Evolutionary conservation across 2,113 vertebrate genomes (phyloP), one percentile per base, ranked within the genome.

Genomic region (Tretioscincus oriximinensis): DNA sequence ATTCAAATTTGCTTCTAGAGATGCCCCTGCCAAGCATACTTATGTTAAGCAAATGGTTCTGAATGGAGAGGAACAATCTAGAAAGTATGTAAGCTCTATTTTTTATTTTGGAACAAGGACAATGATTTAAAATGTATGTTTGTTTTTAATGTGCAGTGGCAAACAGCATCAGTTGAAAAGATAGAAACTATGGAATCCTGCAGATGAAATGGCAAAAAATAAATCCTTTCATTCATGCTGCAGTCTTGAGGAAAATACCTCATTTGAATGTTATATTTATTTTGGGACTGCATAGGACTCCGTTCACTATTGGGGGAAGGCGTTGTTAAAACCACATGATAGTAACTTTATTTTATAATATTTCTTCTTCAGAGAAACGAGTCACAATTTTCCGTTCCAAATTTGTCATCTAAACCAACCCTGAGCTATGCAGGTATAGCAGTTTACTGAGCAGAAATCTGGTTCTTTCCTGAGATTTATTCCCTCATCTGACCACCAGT

Each of bases 1-100:
- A 73, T 67, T 76, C 14, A 58, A 69, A 90, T 65, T 14, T 84
- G 41, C 78, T 81, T 21, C 4, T 58, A 75, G 16, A 58, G 54
- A 58, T 58, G 14, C 54, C 54, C 14, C 14, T 18, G 54, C 54
- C 18, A 18, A 58, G 54, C 78, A 47, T 26, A 81, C 73, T 65
- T 77, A 66, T 51, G 76, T 70, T 51, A 65, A 28, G 54, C 22
- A 31, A 60, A 47, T 5, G 47, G 18, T 7, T 67, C 68, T 41
- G 24, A 47, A 35, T 5, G 51, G 41, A 73, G 26, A 24, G 9
- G 35, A 71, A 9, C 4, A 66, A 54, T 63, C n/a, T 61, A 31
- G 20, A 45, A 71, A 4, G 3, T 45, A 21, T 68, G 24, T 22
- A 54, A 58, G 54, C 47, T n/a, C 22, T 3, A 72, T 11, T 66